Conservation (phyloP, 1,140 invertebrate genomes). For the Conus ventricosus region DNA sequence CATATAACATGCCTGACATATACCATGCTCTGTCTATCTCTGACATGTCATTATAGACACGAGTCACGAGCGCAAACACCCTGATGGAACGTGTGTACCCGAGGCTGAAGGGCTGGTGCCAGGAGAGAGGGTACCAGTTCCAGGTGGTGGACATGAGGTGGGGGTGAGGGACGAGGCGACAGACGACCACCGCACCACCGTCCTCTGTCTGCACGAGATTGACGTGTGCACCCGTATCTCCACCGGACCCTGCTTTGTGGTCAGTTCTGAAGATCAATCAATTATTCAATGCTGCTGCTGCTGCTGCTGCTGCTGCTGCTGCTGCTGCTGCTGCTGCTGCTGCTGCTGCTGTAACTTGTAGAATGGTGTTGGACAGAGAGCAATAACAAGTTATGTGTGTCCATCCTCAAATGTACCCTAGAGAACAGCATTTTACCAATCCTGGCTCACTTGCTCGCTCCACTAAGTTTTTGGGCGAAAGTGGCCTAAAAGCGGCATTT, state of each 20-base stretch:
- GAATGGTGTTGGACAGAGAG: background rate
- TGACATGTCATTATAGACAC: background rate
- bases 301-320: background rate
- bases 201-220: slow-evolving; percentile 97
- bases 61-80: slow-evolving; percentile 90
- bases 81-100: slow-evolving; percentile 98
- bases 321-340: background rate
- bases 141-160: slow-evolving; percentile 84
- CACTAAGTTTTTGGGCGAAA: too few relatives aligned
- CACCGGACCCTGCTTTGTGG: slow-evolving; percentile 98
- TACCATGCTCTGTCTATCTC: background rate
- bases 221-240: slow-evolving; percentile 96
- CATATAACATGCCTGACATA: background rate
- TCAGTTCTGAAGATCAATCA: slow-evolving; percentile 31
- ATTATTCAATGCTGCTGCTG: background rate
- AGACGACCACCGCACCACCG: slow-evolving; percentile 98
- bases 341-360: background rate
- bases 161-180: slow-evolving; percentile 93
- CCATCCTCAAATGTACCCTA: too few relatives aligned
- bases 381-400: background rate
- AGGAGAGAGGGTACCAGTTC: slow-evolving; percentile 58
- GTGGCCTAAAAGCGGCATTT: too few relatives aligned
- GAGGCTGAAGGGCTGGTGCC: slow-evolving; percentile 94
- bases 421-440: too few relatives aligned
- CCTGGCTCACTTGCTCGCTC: too few relatives aligned